Evolutionary conservation across 2,797 vertebrate species (phyloP).

Genomic region (Syngnathus rostellatus): DNA sequence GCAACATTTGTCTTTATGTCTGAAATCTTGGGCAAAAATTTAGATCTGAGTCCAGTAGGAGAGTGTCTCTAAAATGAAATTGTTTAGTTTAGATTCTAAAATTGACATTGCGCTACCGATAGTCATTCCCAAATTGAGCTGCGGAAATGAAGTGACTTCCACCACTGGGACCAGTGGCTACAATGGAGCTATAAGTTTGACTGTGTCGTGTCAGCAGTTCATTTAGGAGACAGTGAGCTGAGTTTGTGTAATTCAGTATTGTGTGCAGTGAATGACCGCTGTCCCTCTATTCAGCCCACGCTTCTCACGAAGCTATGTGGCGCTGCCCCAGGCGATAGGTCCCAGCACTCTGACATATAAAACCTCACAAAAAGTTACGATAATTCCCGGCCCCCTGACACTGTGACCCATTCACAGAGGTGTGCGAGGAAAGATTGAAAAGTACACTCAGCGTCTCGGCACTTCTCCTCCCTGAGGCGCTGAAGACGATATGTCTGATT

Average conservation of each 20-base stretch:
- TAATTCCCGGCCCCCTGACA: constrained; percentile 14
- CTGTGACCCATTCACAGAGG: constrained; percentile 33
- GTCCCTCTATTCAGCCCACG: constrained; percentile 48
- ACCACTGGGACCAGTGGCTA: constrained; percentile 20
- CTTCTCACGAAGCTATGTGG: constrained; percentile 60
- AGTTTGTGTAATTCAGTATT: constrained; percentile 65
- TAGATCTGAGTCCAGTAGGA: not conserved
- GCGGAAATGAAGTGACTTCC: constrained; percentile 19
- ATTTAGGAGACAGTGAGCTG: constrained; percentile 54
- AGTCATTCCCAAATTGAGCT: not conserved
- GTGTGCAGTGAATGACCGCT: constrained; percentile 56
- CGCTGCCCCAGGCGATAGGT: constrained; percentile 51
- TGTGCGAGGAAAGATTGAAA: constrained; percentile 27
- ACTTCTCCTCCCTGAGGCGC: constrained; percentile 36
- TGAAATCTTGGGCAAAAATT: not conserved
- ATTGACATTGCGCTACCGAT: not conserved
- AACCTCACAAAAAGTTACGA: constrained; percentile 23
- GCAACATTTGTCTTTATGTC: not conserved
- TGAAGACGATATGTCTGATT: constrained; percentile 38
- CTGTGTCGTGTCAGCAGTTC: constrained; percentile 55
- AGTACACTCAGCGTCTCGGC: constrained; percentile 22
- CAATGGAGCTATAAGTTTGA: constrained; percentile 40
- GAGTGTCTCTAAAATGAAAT: not conserved
- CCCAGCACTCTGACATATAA: constrained; percentile 33
- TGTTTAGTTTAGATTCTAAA: not conserved